Conservation (phyloP, 2,113 vertebrate genomes). For the Channa maculata region DNA sequence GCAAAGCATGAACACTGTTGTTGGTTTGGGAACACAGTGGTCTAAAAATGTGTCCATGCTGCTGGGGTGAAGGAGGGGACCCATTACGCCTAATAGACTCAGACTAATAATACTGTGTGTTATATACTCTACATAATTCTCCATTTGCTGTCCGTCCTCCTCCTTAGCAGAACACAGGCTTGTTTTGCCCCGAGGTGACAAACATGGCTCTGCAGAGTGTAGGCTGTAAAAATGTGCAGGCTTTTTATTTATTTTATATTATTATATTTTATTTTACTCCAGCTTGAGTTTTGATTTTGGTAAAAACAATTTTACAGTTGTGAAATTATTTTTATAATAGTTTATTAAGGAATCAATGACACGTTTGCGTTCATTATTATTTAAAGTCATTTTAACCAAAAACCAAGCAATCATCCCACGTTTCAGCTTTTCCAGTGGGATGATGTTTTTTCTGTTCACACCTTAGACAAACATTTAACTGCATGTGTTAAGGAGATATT, state of each 20-base stretch:
- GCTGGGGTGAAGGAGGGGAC: constrained; percentile 45
- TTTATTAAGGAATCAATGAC: no score
- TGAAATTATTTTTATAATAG: no score
- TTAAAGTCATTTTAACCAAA: no score
- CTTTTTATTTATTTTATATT: constrained; percentile 3
- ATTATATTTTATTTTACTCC: background rate
- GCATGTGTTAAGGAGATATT: no score
- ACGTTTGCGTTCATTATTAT: no score
- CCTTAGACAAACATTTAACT: background rate
- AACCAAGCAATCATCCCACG: no score
- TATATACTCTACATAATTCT: constrained; percentile 49
- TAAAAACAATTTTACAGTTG: background rate
- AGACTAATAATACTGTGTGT: constrained; percentile 48
- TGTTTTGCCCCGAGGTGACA: constrained; percentile 49
- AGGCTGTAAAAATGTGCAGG: constrained; percentile 8
- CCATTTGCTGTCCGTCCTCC: constrained; percentile 48
- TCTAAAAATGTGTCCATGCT: constrained; percentile 34
- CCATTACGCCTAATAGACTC: constrained; percentile 64
- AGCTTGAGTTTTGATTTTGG: background rate
- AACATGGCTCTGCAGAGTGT: constrained; percentile 22
- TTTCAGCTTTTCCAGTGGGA: no score
- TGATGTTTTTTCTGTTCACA: no score
- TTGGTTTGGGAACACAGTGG: constrained; percentile 22
- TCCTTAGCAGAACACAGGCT: constrained; percentile 37
- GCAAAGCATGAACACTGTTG: constrained; percentile 25